These are phyloP conservation scores for Pelochelys cantorii DNA, from an alignment of 2,797 vertebrate genomes.

Conservation along the genomic window DNA sequence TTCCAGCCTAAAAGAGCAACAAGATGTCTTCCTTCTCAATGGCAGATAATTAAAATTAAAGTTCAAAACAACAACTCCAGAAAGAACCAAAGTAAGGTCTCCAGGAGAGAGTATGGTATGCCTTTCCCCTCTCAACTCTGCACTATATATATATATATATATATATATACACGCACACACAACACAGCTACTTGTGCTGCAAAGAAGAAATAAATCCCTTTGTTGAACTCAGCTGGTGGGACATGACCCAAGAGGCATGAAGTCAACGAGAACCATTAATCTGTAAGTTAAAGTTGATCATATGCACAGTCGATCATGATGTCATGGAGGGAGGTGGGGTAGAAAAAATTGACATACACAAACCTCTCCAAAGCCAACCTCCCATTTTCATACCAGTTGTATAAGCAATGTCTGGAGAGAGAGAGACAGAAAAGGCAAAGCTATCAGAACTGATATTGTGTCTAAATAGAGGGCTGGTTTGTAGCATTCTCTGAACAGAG, in stretches of 20 bases:
- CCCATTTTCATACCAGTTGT: neutral
- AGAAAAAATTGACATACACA: neutral
- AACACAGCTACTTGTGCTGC: neutral
- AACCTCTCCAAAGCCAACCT: neutral
- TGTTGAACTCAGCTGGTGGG: neutral
- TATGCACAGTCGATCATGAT: neutral
- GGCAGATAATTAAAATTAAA: conserved; percentile 65
- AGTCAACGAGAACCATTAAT: neutral
- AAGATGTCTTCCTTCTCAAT: conserved; percentile 46
- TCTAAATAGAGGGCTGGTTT: neutral
- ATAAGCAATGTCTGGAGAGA: accelerated
- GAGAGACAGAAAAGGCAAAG: neutral
- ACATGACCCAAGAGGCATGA: neutral
- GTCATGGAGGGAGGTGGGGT: neutral
- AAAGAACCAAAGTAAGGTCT: conserved; percentile 63
- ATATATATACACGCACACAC: too few relatives aligned
- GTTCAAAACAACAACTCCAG: conserved; percentile 60
- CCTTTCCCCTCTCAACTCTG: conserved; percentile 26
- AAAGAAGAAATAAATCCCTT: neutral
- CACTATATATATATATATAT: too few relatives aligned
- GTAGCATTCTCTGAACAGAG: neutral
- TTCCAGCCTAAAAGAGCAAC: conserved; percentile 64
- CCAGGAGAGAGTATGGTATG: conserved; percentile 34
- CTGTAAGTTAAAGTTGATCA: neutral
- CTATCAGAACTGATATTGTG: neutral